Conservation (phyloP, 92 coral and sea anemone genomes). For the Zoanthus solanderi region DNA sequence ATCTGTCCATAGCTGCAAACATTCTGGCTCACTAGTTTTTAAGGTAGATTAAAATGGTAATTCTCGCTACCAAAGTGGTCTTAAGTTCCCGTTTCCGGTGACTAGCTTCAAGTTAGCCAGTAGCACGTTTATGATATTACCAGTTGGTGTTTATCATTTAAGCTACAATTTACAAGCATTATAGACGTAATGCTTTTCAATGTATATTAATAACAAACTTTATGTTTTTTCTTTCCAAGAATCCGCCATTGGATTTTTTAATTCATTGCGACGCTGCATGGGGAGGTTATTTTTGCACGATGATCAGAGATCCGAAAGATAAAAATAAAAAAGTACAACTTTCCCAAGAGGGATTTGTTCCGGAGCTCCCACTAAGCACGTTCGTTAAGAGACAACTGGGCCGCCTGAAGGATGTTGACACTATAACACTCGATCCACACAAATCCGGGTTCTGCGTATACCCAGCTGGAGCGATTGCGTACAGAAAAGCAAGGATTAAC, state of each 20-base stretch:
- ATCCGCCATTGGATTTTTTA: slow-evolving; percentile 54
- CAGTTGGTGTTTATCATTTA: too few species aligned
- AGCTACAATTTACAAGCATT: too few species aligned
- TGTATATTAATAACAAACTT: background rate
- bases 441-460: slow-evolving; percentile 68
- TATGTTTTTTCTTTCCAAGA: background rate
- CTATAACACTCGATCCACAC: slow-evolving; percentile 74
- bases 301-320: slow-evolving; percentile 50
- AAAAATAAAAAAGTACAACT: background rate
- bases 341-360: slow-evolving; percentile 35
- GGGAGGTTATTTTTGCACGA: slow-evolving; percentile 71
- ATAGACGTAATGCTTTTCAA: too few species aligned
- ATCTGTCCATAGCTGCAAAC: too few species aligned
- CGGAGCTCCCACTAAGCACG: slow-evolving; percentile 51
- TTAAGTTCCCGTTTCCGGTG: too few species aligned
- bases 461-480: slow-evolving; percentile 69
- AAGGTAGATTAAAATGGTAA: too few species aligned
- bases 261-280: slow-evolving; percentile 69
- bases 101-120: too few species aligned
- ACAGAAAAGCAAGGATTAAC: slow-evolving; percentile 66
- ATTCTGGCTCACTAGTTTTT: too few species aligned
- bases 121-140: too few species aligned
- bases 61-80: too few species aligned
- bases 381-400: slow-evolving; percentile 46
- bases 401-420: slow-evolving; percentile 48